phyloP scores from a whole-genome alignment of 2,113 vertebrate genomes.

The Nibea albiflora region DNA sequence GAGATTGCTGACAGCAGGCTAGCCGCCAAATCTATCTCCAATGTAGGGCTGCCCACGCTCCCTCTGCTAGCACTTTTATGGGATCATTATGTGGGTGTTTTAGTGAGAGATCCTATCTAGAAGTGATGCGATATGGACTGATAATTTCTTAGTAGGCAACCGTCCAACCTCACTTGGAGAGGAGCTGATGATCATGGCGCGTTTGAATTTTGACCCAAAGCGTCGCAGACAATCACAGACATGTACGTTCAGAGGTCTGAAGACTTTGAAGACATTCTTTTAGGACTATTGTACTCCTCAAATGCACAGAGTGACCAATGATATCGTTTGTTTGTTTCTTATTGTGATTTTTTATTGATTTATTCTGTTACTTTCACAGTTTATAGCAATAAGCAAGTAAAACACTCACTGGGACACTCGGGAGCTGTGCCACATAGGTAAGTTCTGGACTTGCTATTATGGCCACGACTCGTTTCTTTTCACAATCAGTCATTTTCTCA shows the following conservation, averaged over 20 bases:
- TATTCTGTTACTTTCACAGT: too few species aligned
- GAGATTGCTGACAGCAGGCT: constrained; percentile 61
- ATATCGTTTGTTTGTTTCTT: background rate
- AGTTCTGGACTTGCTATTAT: background rate
- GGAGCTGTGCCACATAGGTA: background rate
- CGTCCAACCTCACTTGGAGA: constrained; percentile 43
- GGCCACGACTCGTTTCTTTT: background rate
- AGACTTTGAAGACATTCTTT: background rate
- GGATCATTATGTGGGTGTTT: constrained; percentile 75
- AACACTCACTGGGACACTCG: background rate
- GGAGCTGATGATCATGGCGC: constrained; percentile 27
- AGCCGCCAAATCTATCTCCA: constrained; percentile 72
- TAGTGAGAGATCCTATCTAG: constrained; percentile 70
- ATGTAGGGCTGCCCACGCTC: constrained; percentile 76
- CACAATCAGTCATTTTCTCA: background rate
- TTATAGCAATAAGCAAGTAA: background rate
- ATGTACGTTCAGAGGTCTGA: constrained; percentile 4
- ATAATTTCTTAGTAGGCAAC: constrained; percentile 68
- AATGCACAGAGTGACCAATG: background rate
- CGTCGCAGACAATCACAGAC: constrained; percentile 9
- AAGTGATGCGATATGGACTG: constrained; percentile 68
- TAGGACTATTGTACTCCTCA: background rate
- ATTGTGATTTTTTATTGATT: too few species aligned
- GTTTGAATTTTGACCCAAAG: constrained; percentile 34
- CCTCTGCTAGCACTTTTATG: constrained; percentile 81